phyloP scores from a whole-genome alignment of 2,797 vertebrate genomes.

The Sebastes nivosus region DNA sequence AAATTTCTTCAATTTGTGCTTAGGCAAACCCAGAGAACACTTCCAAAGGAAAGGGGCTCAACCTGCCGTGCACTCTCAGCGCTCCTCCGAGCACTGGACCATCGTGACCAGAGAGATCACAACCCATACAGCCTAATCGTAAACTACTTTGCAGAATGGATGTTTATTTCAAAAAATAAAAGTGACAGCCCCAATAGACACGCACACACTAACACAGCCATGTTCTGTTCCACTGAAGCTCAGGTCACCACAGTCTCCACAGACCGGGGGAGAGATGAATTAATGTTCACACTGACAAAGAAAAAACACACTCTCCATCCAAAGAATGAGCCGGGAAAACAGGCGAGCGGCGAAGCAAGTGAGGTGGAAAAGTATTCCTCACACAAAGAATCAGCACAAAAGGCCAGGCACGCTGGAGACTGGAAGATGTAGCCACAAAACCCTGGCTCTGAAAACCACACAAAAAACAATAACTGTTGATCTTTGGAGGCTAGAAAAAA shows the following conservation, averaged over 20 bases:
- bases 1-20: no score
- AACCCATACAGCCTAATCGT: no score
- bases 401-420: conserved; percentile 50
- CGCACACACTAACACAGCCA: not conserved
- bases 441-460: conserved; percentile 44
- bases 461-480: conserved; percentile 67
- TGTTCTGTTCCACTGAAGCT: conserved; percentile 20
- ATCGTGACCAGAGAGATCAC: no score
- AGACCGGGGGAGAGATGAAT: conserved; percentile 49
- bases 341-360: conserved; percentile 48
- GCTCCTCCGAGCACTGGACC: no score
- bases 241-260: conserved; percentile 42
- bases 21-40: no score
- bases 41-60: no score
- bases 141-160: not conserved
- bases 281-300: conserved; percentile 71
- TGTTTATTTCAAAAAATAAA: not conserved
- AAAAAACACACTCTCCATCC: conserved; percentile 54
- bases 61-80: no score
- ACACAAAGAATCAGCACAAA: conserved; percentile 57
- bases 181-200: not conserved
- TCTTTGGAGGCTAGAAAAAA: conserved; percentile 38
- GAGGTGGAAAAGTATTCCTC: conserved; percentile 72
- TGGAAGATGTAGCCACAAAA: conserved; percentile 61
- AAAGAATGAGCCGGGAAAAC: conserved; percentile 74